Base-by-base conservation (phyloP, 2,888 invertebrate species). In the Agrotis ipsilon region DNA sequence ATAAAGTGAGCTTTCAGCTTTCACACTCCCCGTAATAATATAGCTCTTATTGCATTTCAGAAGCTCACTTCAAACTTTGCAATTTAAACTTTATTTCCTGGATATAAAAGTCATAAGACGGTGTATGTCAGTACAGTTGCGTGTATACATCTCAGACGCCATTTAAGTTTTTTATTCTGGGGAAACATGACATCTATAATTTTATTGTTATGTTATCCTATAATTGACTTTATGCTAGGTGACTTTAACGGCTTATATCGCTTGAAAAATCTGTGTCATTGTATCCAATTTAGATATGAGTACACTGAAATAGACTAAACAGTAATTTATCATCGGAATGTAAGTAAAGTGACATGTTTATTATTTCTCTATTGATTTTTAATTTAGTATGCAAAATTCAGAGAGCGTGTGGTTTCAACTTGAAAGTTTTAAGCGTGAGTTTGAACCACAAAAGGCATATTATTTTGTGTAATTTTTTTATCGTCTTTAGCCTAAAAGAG, bases 251-350 rank as follows among this genome's bases (percentile, higher is more conserved):
- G 11, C 5, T 60, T 19, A 19, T 52, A 57, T 32, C 5, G 18
- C 45, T 49, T 59, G 19, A 55, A 62, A 11, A 62, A 52, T 55
- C 3, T 19, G 24, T 46, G 48, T 49, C 11, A 24, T 52, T 45
- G n/a, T 39, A 9, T 63, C n/a, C 16, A 68, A 57, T 67, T 61
- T 19, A 48, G 16, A 58, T 68, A 61, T 3, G 9, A 55, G 16
- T 19, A 16, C n/a, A 19, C 5, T 14, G 5, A 66, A 60, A 43
- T 39, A 48, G 11, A 59, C 3, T 39, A 49, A 32, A 64, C 43
- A 58, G 43, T 27, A 11, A 70, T 70, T 16, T 27, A 55, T 70
- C 70, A 69, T 61, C 27, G 1, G 11, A 61, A 58, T 57, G 70
- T 49, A 70, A 70, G 24, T 45, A n/a, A 49, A 21, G 11, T 60